Conservation (phyloP, 2,797 vertebrate genomes). For the Allobates femoralis region DNA sequence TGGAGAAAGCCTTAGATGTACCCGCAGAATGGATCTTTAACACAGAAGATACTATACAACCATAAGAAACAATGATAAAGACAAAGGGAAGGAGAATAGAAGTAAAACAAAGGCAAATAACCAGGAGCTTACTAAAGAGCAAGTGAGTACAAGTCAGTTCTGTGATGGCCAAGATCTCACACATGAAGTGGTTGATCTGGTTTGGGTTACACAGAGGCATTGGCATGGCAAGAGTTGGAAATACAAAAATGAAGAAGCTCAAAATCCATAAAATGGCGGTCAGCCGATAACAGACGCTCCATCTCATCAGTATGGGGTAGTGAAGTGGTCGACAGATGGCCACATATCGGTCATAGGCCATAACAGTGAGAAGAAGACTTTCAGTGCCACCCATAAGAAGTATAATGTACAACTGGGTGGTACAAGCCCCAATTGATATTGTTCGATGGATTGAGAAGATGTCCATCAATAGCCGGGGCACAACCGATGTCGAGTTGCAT, state of each 20-base stretch:
- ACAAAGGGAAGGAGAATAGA: constrained; percentile 16
- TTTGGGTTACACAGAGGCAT: too few relatives aligned
- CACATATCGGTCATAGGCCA: constrained; percentile 42
- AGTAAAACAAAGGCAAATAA: neutral
- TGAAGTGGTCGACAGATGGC: constrained; percentile 16
- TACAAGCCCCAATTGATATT: neutral
- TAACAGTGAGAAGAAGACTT: constrained; percentile 3
- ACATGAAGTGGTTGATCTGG: too few relatives aligned
- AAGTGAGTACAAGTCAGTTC: neutral
- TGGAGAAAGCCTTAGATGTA: too few relatives aligned
- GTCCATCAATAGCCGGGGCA: neutral
- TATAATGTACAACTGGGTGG: neutral
- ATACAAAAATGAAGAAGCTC: neutral
- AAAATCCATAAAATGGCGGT: neutral
- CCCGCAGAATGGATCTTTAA: constrained; percentile 4
- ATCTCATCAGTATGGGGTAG: constrained; percentile 25
- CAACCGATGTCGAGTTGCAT: neutral
- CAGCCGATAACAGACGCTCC: constrained; percentile 26
- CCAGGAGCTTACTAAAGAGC: neutral
- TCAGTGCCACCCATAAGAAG: constrained; percentile 21
- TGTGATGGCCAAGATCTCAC: neutral
- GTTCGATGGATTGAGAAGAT: neutral
- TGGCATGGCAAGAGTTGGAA: constrained; percentile 7
- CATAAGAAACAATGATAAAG: constrained; percentile 11
- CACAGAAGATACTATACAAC: constrained; percentile 17